These are phyloP conservation scores for Drosophila arizonae DNA, from an alignment of 1,140 invertebrate genomes.

Conservation along the genomic window DNA sequence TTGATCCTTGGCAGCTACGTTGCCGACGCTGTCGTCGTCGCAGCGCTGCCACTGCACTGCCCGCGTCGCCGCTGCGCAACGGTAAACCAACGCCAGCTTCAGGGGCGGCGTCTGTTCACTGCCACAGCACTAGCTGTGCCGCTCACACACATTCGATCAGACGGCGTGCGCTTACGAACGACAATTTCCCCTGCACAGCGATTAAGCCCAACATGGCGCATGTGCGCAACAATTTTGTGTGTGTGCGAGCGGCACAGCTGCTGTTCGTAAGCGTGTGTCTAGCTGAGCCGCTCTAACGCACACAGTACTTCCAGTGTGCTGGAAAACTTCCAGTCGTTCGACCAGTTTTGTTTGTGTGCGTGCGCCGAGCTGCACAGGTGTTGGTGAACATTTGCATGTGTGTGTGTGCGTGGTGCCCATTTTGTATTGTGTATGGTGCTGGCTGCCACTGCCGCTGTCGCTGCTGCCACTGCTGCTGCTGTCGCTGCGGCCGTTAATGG, in stretches of 20 bases:
- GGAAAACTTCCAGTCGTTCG: slow-evolving; percentile 50
- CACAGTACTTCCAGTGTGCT: slow-evolving; percentile 43
- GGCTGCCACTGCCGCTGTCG: slow-evolving; percentile 3
- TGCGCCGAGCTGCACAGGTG: slow-evolving; percentile 29
- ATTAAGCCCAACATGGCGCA: slow-evolving; percentile 63
- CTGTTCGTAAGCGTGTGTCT: background rate
- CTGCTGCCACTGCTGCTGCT: background rate
- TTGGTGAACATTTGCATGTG: slow-evolving; percentile 35
- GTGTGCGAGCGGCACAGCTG: slow-evolving; percentile 36
- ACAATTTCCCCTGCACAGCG: slow-evolving; percentile 54
- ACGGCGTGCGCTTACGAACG: background rate
- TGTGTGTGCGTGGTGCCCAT: slow-evolving; percentile 62
- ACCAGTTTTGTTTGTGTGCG: slow-evolving; percentile 36
- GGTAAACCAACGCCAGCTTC: slow-evolving; percentile 60
- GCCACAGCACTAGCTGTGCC: slow-evolving; percentile 35
- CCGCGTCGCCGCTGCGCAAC: slow-evolving; percentile 53
- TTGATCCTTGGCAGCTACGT: slow-evolving; percentile 29
- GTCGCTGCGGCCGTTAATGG: background rate
- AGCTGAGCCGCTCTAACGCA: slow-evolving; percentile 43
- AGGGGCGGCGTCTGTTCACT: slow-evolving; percentile 62
- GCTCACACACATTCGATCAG: slow-evolving; percentile 19
- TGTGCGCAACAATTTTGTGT: slow-evolving; percentile 26
- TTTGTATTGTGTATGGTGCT: slow-evolving; percentile 56
- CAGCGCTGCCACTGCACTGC: slow-evolving; percentile 14
- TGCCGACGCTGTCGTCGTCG: slow-evolving; percentile 24